A percentile compares a stretch with the other conserved stretches of the same genome.
Conservation (phyloP, 2,888 invertebrate species). For the Nymphalis urticae region DNA sequence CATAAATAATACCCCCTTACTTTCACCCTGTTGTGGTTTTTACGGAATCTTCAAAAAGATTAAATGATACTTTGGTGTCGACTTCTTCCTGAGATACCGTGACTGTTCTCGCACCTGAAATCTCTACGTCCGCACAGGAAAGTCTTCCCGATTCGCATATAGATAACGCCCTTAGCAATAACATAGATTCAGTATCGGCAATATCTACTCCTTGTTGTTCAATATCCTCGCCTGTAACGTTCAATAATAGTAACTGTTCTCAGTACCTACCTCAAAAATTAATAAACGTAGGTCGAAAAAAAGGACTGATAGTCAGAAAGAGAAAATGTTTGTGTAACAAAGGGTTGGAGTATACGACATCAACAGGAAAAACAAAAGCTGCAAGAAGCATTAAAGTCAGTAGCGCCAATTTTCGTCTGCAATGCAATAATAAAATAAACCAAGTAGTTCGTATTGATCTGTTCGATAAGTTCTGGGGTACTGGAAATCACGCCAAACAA, state of each 20-base stretch:
- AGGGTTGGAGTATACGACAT: not conserved
- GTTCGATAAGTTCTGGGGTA: constrained; percentile 12
- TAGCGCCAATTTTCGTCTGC: constrained; percentile 6
- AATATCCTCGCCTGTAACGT: constrained; percentile 1
- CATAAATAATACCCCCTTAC: not conserved
- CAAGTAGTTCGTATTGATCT: not conserved
- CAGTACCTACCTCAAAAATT: constrained; percentile 1
- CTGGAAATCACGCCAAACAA: constrained; percentile 13
- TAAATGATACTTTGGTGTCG: not conserved
- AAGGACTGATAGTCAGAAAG: not conserved
- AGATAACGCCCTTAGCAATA: constrained; percentile 3
- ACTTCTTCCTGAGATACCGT: not conserved
- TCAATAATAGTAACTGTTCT: not conserved
- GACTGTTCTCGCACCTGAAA: not conserved
- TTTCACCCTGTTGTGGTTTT: not conserved
- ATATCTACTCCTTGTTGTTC: not conserved
- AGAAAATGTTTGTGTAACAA: constrained; percentile 2
- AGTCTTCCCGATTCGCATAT: constrained; percentile 3
- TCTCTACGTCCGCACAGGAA: not conserved
- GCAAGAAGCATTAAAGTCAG: constrained; percentile 15
- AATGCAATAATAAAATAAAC: not conserved
- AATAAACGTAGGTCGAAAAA: not conserved
- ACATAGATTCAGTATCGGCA: not conserved
- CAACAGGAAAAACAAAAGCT: not conserved
- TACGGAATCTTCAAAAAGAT: not conserved